Conservation (phyloP, 2,888 invertebrate genomes). For the Lycophotia porphyrea region DNA sequence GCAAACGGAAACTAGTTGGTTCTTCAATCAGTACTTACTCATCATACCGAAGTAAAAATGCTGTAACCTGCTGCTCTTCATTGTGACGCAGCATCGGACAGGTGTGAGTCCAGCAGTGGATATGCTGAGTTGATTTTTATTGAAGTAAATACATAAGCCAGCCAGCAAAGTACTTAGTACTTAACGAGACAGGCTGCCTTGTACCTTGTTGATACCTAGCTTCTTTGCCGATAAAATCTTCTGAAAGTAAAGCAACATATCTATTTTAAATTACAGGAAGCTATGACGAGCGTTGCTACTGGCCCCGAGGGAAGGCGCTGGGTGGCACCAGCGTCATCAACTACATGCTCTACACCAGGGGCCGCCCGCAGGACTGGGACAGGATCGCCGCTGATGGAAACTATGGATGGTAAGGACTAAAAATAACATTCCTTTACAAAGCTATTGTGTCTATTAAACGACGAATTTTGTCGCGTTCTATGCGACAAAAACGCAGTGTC, state of each 20-base stretch:
- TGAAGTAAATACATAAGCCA: background rate
- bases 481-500: no score
- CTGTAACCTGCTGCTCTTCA: background rate
- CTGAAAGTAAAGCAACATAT: background rate
- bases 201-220: background rate
- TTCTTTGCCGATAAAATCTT: background rate
- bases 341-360: constrained; percentile 95
- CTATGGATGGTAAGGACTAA: constrained; percentile 91
- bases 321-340: constrained; percentile 96
- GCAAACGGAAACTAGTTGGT: background rate
- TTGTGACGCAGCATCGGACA: background rate
- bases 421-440: background rate
- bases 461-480: background rate
- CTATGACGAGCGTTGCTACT: constrained; percentile 90
- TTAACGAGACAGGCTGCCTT: background rate
- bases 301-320: constrained; percentile 94
- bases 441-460: background rate
- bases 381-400: constrained; percentile 92
- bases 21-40: background rate
- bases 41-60: background rate
- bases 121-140: background rate
- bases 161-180: background rate
- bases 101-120: background rate
- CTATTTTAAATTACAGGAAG: constrained; percentile 74
- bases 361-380: constrained; percentile 93